Evolutionary conservation across 2,888 invertebrate genomes (phyloP), one percentile per base, ranked within the genome.

Genomic region (Drosophila yooni): DNA sequence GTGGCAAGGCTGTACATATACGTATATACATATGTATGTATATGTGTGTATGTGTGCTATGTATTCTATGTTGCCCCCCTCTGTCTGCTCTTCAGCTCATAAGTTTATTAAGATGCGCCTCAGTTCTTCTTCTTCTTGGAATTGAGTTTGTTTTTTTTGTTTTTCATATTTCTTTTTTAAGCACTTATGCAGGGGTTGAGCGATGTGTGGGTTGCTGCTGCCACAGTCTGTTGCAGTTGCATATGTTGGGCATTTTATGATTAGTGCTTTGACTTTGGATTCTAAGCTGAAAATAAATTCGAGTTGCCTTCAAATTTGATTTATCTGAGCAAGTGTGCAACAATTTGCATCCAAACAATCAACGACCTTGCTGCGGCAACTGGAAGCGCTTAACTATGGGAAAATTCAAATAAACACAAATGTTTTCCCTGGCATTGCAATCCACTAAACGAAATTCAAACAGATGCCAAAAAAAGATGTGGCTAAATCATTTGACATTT

Each of bases 281-380:
- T 57, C 57, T 43, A 56, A 67, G 43, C 21, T 25, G 67, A 50
- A 71, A 79, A 65, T 61, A 70, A 65, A 40, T 43, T 15, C 25
- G 46, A 25, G 21, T 25, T 59, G 36, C 60, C 63, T 70, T 53
- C 52, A 59, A 71, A 70, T 70, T 68, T 86, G 86, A 83, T 83
- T 86, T 83, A 88, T 88, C 54, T 69, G 52, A 64, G 70, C 88
- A 83, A 83, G 80, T 88, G 83, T 70, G 82, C 76, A 79, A 4
- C 83, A 80, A 80, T 82, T 88, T 77, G 88, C 67, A 54, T 34
- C 7, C 25, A 40, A 18, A 77, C 69, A 74, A 69, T 68, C 40
- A 46, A 48, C 79, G 79, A 72, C 82, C 82, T 83, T 84, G 82
- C 50, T 61, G 52, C 43, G 13, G 33, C 57, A 40, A 75, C 62